Percentiles rank a stretch among this genome's conserved stretches.
Conservation (phyloP, 2,113 vertebrate species). For the Microcebus murinus region DNA sequence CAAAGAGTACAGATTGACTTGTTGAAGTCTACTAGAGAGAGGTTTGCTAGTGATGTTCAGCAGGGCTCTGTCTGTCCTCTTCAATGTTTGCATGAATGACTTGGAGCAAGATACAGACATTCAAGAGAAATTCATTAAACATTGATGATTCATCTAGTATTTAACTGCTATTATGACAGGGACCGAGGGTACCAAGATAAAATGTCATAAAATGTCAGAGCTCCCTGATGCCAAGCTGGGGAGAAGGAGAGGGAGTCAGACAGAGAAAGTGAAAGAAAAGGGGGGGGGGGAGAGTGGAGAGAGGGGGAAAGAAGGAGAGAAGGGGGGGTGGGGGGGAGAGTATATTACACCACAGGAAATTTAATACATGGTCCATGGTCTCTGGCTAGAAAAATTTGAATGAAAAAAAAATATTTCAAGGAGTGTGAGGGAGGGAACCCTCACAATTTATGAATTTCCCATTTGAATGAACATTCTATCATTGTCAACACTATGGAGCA, state of each 20-base stretch:
- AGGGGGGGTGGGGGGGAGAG: neutral
- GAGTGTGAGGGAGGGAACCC: neutral
- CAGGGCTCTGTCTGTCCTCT: constrained; percentile 66
- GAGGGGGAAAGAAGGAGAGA: neutral
- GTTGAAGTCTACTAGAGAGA: constrained; percentile 48
- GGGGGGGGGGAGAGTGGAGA: neutral
- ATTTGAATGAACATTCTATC: neutral
- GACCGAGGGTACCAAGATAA: neutral
- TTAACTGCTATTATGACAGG: neutral
- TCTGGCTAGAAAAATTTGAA: constrained; percentile 14
- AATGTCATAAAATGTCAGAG: neutral
- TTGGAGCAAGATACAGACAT: neutral
- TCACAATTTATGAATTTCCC: neutral
- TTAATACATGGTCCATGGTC: neutral
- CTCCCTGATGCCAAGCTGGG: neutral
- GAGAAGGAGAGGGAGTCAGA: neutral
- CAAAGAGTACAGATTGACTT: constrained; percentile 71
- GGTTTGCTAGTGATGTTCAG: constrained; percentile 41
- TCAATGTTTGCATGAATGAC: constrained; percentile 43
- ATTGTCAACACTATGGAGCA: neutral
- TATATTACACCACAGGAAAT: neutral
- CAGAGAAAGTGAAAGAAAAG: neutral
- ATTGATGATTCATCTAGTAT: neutral
- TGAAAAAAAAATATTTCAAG: constrained; percentile 32
- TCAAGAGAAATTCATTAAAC: constrained; percentile 40